Evolutionary conservation across 2,797 vertebrate species (phyloP), one percentile per base, ranked within the genome.

Genomic region (Psittacula echo): DNA sequence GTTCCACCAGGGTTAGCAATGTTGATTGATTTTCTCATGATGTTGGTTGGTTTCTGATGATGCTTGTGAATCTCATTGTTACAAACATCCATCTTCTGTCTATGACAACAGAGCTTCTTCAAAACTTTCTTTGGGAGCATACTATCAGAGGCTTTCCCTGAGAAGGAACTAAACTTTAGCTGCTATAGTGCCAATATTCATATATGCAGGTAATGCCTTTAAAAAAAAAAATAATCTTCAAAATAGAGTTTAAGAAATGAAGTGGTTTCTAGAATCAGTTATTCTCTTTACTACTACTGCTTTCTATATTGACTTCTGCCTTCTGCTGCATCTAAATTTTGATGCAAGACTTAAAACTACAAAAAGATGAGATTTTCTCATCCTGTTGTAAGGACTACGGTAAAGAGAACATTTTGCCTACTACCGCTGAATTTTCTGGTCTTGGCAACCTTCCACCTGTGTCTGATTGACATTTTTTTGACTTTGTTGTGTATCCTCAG

Each of bases 21-120:
- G 37, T 14, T 56, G 53, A 91, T 71, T 65, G 83, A 85, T 91
- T 94, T 90, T 82, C 74, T 93, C 61, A 58, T 73, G 47, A 73
- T 71, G 66, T 32, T 72, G 64, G 54, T 78, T 79, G 76, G 78
- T 88, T 86, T 81, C 47, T 67, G 54, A 54, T 66, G 76, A 75
- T 50, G 37, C 16, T 44, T 70, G 14, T 70, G 66, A 86, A 91
- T 44, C 15, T 93, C 34, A 75, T 10, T 1, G 0, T 83, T 87
- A 44, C 20, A 91, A 84, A 85, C 8, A 54, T 5, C 34, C 37
- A 61, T 73, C 39, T 73, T 65, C 68, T 80, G n/a, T 2, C 11
- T 79, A 51, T 62, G 70, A 77, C 20, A 74, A 50, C 6, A 70
- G 12, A 83, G 17, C 19, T 87, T 70, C 41, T 78, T 78, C 62